Percentiles rank a stretch among this genome's conserved stretches.
These are phyloP conservation scores for Micropterix aruncella DNA, from an alignment of 2,888 invertebrate genomes.

Conservation along the genomic window DNA sequence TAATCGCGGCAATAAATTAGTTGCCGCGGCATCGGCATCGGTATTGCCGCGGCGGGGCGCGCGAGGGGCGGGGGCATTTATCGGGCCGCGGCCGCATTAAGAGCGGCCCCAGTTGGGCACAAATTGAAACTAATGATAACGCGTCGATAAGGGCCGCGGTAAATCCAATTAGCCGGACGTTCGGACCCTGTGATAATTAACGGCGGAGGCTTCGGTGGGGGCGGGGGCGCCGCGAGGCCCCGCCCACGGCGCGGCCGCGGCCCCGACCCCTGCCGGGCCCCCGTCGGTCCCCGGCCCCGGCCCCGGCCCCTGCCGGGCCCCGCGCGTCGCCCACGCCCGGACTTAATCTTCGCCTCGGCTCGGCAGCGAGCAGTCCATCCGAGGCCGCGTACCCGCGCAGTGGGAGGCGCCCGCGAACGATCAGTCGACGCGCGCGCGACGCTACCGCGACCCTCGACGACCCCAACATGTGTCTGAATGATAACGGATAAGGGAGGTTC, in stretches of 20 bases:
- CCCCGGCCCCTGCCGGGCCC: neutral
- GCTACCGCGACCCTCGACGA: neutral
- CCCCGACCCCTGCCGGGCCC: neutral
- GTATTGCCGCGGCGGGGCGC: no score
- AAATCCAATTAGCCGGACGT: neutral
- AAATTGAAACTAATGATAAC: neutral
- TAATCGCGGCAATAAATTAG: no score
- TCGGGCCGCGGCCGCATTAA: no score
- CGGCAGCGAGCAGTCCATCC: conserved; percentile 1
- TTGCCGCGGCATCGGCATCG: no score
- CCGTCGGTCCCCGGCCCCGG: neutral
- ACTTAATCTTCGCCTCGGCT: neutral
- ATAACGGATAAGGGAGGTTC: conserved; percentile 6
- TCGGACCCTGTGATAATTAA: neutral
- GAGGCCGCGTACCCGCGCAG: conserved; percentile 1
- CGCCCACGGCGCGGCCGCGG: neutral
- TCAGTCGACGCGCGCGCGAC: conserved; percentile 3
- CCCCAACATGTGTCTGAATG: conserved; percentile 6
- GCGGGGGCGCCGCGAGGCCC: neutral
- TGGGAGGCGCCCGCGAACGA: conserved; percentile 1
- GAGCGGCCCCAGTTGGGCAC: no score
- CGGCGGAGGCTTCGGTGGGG: neutral
- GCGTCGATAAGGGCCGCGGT: neutral
- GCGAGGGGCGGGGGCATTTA: no score
- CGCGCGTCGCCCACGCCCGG: no score